These are phyloP conservation scores for Criorhina ranunculi DNA, from an alignment of 2,888 invertebrate genomes.

Conservation along the genomic window DNA sequence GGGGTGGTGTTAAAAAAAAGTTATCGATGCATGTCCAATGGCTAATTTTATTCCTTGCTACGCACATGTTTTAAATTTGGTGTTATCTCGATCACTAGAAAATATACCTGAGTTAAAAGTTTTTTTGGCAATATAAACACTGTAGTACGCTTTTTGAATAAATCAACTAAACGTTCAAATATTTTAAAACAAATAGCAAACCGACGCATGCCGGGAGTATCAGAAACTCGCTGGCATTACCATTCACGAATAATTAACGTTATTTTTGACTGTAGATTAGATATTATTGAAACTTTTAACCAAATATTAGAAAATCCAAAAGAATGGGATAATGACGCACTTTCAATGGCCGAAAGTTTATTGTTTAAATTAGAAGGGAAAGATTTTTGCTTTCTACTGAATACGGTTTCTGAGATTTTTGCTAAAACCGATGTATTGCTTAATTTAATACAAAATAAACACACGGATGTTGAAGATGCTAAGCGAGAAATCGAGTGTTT, in stretches of 20 bases:
- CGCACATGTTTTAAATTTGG: constrained; percentile 18
- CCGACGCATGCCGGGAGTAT: constrained; percentile 33
- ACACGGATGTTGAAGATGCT: constrained; percentile 18
- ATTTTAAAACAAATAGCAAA: constrained; percentile 44
- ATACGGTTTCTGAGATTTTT: constrained; percentile 31
- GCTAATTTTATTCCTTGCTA: constrained; percentile 29
- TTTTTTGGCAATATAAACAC: constrained; percentile 7
- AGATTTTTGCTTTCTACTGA: constrained; percentile 34
- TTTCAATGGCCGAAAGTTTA: constrained; percentile 24
- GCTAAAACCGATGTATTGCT: constrained; percentile 9
- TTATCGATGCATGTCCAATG: constrained; percentile 33
- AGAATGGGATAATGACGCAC: constrained; percentile 40
- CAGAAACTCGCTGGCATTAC: constrained; percentile 48
- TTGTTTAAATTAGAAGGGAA: no score
- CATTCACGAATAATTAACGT: constrained; percentile 35
- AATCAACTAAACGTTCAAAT: constrained; percentile 24
- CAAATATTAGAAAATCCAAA: constrained; percentile 21
- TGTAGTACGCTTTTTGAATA: constrained; percentile 13
- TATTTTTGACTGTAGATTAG: constrained; percentile 22
- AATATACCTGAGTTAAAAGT: constrained; percentile 2
- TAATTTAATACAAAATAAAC: no score
- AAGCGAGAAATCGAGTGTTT: constrained; percentile 19
- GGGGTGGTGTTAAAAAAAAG: constrained; percentile 42
- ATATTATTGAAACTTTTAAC: no score
- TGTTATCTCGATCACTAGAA: constrained; percentile 21